Conservation (phyloP, 2,113 vertebrate genomes). For the Colossoma macropomum region DNA sequence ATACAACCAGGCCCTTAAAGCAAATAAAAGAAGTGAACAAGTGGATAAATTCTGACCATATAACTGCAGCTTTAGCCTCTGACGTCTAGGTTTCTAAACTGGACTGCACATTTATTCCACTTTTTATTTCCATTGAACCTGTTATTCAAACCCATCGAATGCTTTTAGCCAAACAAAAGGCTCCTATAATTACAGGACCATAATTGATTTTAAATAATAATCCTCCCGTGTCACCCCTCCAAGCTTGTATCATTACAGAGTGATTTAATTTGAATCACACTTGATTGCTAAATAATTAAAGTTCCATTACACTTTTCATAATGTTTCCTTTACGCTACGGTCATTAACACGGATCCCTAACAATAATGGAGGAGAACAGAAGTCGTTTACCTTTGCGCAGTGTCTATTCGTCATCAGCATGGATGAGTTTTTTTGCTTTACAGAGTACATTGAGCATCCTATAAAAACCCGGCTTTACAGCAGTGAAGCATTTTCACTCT, state of each 20-base stretch:
- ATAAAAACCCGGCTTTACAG: slow-evolving; percentile 63
- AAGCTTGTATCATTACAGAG: slow-evolving; percentile 20
- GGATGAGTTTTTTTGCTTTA: neutral
- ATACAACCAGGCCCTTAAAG: neutral
- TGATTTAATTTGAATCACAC: slow-evolving; percentile 19
- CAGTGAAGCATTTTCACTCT: slow-evolving; percentile 64
- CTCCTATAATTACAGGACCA: neutral
- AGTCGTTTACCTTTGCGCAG: slow-evolving; percentile 6
- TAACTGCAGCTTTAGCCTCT: neutral
- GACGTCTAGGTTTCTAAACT: neutral
- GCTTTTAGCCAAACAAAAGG: slow-evolving; percentile 8
- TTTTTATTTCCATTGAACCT: neutral
- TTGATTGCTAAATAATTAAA: slow-evolving; percentile 44
- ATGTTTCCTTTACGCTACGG: neutral
- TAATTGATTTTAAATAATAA: slow-evolving; percentile 27
- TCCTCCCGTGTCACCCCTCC: slow-evolving; percentile 1
- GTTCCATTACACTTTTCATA: slow-evolving; percentile 30
- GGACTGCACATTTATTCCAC: neutral
- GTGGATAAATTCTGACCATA: neutral
- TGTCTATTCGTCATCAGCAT: slow-evolving; percentile 10
- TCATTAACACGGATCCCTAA: neutral
- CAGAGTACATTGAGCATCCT: slow-evolving; percentile 20
- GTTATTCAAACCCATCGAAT: neutral
- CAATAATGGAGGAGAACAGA: slow-evolving; percentile 27
- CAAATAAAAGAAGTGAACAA: neutral